Percentiles rank a stretch among this genome's conserved stretches.
Conservation (phyloP, 2,888 invertebrate species). For the Trissolcus japonicus region DNA sequence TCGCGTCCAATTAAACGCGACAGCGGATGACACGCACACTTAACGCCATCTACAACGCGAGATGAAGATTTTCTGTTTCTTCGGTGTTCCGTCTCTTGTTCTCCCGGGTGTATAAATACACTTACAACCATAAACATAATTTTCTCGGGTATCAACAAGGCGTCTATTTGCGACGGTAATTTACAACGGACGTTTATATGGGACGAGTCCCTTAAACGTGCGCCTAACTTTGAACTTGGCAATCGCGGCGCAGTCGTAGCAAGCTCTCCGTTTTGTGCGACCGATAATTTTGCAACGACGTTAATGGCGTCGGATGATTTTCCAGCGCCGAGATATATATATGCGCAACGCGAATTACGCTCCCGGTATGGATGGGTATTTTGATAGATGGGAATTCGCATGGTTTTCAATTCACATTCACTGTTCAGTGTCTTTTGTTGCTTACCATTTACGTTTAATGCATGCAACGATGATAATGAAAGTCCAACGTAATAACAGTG, state of each 20-base stretch:
- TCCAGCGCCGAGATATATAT: background rate
- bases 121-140: constrained; percentile 53
- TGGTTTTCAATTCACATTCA: constrained; percentile 49
- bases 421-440: constrained; percentile 49
- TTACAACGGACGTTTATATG: constrained; percentile 50
- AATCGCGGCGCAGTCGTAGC: constrained; percentile 23
- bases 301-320: constrained; percentile 20
- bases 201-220: constrained; percentile 43
- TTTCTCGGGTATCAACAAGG: constrained; percentile 37
- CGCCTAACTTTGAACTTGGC: constrained; percentile 41
- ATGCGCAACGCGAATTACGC: constrained; percentile 47
- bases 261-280: background rate
- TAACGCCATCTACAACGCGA: constrained; percentile 38
- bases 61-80: constrained; percentile 26
- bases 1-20: constrained; percentile 30
- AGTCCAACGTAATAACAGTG: constrained; percentile 50
- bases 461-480: constrained; percentile 54
- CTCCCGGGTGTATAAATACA: constrained; percentile 46
- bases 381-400: constrained; percentile 43
- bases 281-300: constrained; percentile 12
- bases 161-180: constrained; percentile 55
- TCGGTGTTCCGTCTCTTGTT: constrained; percentile 36
- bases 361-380: constrained; percentile 12
- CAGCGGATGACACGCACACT: constrained; percentile 34
- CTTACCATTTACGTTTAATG: constrained; percentile 29